These are phyloP conservation scores for Petrocephalus schoutedeni DNA, from an alignment of 2,797 vertebrate species.

Conservation along the genomic window DNA sequence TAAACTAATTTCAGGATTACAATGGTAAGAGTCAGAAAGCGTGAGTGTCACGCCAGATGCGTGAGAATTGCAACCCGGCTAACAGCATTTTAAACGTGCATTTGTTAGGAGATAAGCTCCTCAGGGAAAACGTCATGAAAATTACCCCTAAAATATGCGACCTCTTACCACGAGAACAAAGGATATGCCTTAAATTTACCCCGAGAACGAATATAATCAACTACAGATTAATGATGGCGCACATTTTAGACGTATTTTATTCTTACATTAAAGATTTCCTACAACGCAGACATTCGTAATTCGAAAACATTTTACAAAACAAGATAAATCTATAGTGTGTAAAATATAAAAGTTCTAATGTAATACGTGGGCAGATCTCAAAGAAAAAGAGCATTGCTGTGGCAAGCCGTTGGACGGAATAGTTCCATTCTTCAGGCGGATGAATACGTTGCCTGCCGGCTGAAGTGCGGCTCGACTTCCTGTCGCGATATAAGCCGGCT, in stretches of 20 bases:
- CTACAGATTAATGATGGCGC: neutral
- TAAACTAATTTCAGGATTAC: no score
- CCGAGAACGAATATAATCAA: neutral
- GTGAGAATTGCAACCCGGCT: neutral
- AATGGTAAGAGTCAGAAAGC: no score
- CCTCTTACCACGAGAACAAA: neutral
- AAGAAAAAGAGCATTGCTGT: neutral
- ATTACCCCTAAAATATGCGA: neutral
- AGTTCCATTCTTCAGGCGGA: slow-evolving; percentile 47
- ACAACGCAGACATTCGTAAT: neutral
- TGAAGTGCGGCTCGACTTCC: slow-evolving; percentile 36
- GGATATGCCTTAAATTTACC: neutral
- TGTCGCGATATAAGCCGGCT: slow-evolving; percentile 48
- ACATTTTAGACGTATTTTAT: neutral
- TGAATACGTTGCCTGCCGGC: slow-evolving; percentile 36
- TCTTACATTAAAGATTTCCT: neutral
- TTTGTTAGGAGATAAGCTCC: neutral
- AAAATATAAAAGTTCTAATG: neutral
- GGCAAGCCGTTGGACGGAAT: neutral
- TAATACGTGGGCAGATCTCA: neutral
- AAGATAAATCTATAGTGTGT: neutral
- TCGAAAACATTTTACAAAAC: neutral
- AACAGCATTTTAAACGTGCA: neutral
- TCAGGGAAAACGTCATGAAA: neutral
- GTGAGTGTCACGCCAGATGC: no score